Evolutionary conservation across 2,797 vertebrate species (phyloP).

Genomic region (Phrynocephalus vlangalii): DNA sequence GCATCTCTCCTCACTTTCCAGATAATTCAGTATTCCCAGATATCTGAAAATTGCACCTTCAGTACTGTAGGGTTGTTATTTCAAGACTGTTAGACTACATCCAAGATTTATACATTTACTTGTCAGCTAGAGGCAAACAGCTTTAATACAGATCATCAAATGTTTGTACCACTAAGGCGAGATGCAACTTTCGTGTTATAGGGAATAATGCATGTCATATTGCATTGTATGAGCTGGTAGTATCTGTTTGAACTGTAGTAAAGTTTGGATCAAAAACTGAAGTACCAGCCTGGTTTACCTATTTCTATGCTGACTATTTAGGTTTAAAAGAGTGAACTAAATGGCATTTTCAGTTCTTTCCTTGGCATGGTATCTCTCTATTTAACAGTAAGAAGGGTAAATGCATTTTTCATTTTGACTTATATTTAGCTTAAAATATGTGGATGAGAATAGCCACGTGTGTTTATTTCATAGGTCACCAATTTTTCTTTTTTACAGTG

Average conservation of each 20-base stretch:
- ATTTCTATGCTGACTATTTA: neutral
- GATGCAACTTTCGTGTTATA: neutral
- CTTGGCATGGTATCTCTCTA: neutral
- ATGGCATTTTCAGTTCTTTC: constrained; percentile 4
- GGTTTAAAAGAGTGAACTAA: constrained; percentile 2
- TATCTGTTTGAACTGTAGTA: neutral
- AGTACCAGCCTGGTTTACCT: neutral
- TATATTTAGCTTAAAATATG: neutral
- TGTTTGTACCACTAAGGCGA: neutral
- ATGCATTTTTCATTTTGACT: neutral
- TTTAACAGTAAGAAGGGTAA: neutral
- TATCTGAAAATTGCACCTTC: too few species aligned
- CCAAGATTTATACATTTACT: neutral
- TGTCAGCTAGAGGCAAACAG: neutral
- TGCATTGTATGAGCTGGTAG: neutral
- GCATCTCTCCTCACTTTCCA: too few species aligned
- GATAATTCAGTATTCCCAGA: too few species aligned
- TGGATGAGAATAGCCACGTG: neutral
- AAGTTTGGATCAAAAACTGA: constrained; percentile 2
- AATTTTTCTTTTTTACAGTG: neutral
- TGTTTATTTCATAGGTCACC: too few species aligned
- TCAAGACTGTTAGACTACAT: neutral
- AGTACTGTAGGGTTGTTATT: neutral
- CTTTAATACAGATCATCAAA: neutral
- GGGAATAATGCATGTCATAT: neutral